Percentiles rank a stretch among this genome's conserved stretches.
Conservation (phyloP, 2,797 vertebrate species). For the Pseudocheirus occidentalis region DNA sequence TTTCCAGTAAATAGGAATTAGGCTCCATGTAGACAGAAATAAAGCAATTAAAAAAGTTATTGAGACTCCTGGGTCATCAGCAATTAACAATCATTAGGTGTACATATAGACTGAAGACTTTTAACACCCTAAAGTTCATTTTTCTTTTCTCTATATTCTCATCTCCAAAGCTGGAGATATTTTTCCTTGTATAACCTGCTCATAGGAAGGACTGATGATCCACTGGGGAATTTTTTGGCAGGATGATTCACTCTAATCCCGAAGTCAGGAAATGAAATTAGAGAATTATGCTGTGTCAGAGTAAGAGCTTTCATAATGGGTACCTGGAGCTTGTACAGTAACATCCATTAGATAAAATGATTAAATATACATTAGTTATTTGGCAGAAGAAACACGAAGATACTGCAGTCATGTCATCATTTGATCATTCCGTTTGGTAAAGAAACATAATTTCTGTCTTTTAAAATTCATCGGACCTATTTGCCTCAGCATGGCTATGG, state of each 20-base stretch:
- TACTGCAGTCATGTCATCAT: constrained; percentile 30
- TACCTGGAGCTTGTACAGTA: constrained; percentile 71
- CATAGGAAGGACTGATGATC: constrained; percentile 41
- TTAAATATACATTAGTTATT: constrained; percentile 79
- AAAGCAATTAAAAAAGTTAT: not conserved
- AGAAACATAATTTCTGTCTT: constrained; percentile 53
- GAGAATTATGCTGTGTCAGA: constrained; percentile 69
- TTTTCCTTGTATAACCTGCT: not conserved
- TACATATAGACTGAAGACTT: not conserved
- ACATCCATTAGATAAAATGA: constrained; percentile 78
- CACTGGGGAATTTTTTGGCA: constrained; percentile 62
- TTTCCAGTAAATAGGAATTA: not conserved
- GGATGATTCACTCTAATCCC: constrained; percentile 71
- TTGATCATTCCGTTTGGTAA: constrained; percentile 34
- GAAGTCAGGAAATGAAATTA: constrained; percentile 76
- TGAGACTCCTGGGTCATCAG: not conserved
- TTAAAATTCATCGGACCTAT: constrained; percentile 3
- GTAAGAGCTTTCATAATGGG: constrained; percentile 74
- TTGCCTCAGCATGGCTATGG: constrained; percentile 10
- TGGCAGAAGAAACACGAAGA: constrained; percentile 62
- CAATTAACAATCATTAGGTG: constrained; percentile 12
- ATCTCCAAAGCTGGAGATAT: constrained; percentile 6
- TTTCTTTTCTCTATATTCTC: constrained; percentile 46
- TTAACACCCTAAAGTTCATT: not conserved
- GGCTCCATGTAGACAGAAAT: not conserved